A percentile compares a stretch with the other conserved stretches of the same genome.
phyloP scores from a whole-genome alignment of 2,113 vertebrate genomes.

The Phyllopteryx taeniolatus region DNA sequence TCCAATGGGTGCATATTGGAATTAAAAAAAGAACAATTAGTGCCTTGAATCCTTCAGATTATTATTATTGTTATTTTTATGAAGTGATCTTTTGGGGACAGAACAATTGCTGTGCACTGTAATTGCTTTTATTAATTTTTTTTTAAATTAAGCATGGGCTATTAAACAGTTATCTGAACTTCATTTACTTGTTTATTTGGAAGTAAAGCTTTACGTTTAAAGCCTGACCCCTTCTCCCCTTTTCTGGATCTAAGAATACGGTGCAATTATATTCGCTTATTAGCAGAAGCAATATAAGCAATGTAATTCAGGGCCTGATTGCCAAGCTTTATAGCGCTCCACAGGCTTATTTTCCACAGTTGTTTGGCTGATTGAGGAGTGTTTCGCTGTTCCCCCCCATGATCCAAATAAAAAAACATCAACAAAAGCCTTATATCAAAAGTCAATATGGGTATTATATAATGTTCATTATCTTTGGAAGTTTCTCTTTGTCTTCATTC shows the following conservation, averaged over 20 bases:
- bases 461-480: constrained; percentile 36
- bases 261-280: constrained; percentile 38
- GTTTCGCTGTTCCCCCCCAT: not conserved
- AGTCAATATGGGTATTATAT: constrained; percentile 20
- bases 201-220: constrained; percentile 10
- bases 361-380: constrained; percentile 4
- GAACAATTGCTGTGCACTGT: constrained; percentile 21
- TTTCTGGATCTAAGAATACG: constrained; percentile 29
- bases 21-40: constrained; percentile 2
- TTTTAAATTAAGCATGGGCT: constrained; percentile 20
- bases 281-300: constrained; percentile 28
- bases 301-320: constrained; percentile 23
- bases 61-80: not conserved
- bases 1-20: constrained; percentile 8
- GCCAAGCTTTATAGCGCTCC: constrained; percentile 22
- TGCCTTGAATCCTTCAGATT: constrained; percentile 10
- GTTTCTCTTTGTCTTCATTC: constrained; percentile 37
- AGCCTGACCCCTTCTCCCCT: constrained; percentile 19
- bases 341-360: constrained; percentile 19
- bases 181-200: constrained; percentile 40
- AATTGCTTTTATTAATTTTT: constrained; percentile 15
- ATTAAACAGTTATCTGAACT: constrained; percentile 34
- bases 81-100: constrained; percentile 21
- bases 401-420: too few species aligned
- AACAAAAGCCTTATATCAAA: constrained; percentile 4